A percentile compares a stretch with the other conserved stretches of the same genome.
These are phyloP conservation scores for Crocodylus rhombifer DNA, from an alignment of 2,797 vertebrate species.

Conservation along the genomic window DNA sequence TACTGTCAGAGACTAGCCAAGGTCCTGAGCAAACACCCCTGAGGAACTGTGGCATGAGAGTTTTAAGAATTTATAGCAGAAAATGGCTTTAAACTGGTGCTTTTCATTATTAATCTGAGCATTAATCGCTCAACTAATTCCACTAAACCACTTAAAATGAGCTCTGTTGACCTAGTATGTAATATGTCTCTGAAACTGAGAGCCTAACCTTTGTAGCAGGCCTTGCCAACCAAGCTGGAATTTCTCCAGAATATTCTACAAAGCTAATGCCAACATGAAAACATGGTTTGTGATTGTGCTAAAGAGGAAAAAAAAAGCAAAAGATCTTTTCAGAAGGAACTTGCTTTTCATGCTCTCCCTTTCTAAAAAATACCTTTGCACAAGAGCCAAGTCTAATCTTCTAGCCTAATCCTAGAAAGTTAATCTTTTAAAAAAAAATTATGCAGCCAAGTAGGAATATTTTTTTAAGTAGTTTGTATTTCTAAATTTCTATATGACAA, in stretches of 20 bases:
- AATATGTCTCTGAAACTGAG: neutral
- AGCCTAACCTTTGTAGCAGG: neutral
- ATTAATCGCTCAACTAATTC: neutral
- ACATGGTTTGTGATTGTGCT: fast-evolving
- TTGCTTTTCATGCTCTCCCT: fast-evolving
- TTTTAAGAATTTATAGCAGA: neutral
- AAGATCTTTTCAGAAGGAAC: neutral
- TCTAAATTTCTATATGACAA: neutral
- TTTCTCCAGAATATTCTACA: neutral
- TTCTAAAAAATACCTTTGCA: neutral
- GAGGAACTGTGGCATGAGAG: too few species aligned
- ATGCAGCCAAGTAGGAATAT: neutral
- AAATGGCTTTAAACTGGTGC: neutral
- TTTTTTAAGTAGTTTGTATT: neutral
- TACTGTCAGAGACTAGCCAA: too few species aligned
- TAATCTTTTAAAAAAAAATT: neutral
- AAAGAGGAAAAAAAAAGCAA: neutral
- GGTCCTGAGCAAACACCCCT: too few species aligned
- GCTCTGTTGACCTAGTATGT: neutral
- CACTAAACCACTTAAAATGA: neutral
- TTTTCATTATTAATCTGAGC: neutral
- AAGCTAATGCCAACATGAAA: neutral
- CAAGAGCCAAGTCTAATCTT: neutral
- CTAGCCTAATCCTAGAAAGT: neutral
- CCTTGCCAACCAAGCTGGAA: fast-evolving